A percentile compares a stretch with the other conserved stretches of the same genome.
phyloP scores from a whole-genome alignment of 2,797 vertebrate genomes.

The Gobionotothen gibberifrons region DNA sequence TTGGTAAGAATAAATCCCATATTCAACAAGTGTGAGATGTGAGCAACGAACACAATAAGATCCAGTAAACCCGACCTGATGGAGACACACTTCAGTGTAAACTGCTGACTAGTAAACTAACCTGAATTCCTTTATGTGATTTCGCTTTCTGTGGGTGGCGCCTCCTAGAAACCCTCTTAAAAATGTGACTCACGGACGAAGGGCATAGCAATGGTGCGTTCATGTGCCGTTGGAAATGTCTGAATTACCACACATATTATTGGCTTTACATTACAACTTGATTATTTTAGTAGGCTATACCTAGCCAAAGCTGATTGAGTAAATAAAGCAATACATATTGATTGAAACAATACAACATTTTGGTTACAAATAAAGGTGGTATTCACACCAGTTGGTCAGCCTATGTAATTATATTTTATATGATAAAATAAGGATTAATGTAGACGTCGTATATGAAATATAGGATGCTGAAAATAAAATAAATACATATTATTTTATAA shows the following conservation, averaged over 20 bases:
- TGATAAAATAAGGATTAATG: not conserved
- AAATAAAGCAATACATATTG: too few species aligned
- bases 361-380: not conserved
- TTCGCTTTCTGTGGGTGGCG: conserved; percentile 45
- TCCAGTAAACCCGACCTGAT: not conserved
- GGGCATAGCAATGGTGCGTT: conserved; percentile 35
- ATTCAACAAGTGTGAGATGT: conserved; percentile 25
- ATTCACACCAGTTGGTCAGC: not conserved
- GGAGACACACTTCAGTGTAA: conserved; percentile 3
- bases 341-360: too few species aligned
- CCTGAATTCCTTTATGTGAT: not conserved
- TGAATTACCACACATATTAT: fast-evolving
- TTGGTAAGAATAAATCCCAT: conserved; percentile 85
- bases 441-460: not conserved
- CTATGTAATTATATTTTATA: not conserved
- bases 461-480: not conserved
- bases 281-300: too few species aligned
- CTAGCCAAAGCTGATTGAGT: not conserved
- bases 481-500: not conserved
- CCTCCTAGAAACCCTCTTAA: not conserved
- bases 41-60: not conserved
- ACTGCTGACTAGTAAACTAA: conserved; percentile 20
- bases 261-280: not conserved
- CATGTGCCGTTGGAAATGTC: not conserved
- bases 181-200: conserved; percentile 19